A percentile compares a stretch with the other conserved stretches of the same genome.
Evolutionary conservation across 1,140 invertebrate genomes (phyloP).

Genomic region (Bombus impatiens): DNA sequence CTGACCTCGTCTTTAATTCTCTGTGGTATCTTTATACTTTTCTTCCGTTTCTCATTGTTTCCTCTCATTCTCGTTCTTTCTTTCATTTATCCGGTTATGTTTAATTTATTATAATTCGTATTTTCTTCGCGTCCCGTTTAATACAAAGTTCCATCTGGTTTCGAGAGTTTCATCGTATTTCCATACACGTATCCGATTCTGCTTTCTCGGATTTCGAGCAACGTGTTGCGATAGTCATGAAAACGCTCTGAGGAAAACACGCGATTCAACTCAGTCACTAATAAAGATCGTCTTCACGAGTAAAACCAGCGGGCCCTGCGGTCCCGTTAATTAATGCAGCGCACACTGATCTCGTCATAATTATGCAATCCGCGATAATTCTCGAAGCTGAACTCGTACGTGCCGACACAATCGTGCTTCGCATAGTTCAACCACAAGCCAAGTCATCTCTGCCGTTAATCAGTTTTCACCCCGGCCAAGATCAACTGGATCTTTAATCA

Average conservation of each 20-base stretch:
- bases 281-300: background rate
- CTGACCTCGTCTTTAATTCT: background rate
- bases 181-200: background rate
- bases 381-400: background rate
- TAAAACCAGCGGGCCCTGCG: background rate
- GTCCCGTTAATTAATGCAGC: constrained; percentile 21
- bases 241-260: background rate
- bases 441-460: constrained; percentile 12
- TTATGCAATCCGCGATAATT: constrained; percentile 43
- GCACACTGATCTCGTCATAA: constrained; percentile 31
- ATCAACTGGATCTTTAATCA: background rate
- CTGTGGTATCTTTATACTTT: background rate
- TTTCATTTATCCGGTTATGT: background rate
- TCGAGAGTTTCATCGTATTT: background rate
- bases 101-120: background rate
- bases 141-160: background rate
- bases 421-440: background rate
- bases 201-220: background rate
- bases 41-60: background rate
- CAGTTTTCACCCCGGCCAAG: background rate
- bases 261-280: background rate
- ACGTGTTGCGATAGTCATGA: background rate
- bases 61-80: too few relatives aligned
- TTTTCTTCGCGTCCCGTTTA: background rate
- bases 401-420: constrained; percentile 25